A percentile compares a stretch with the other conserved stretches of the same genome.
phyloP scores from a whole-genome alignment of 2,113 vertebrate species.

The Mus pahari region DNA sequence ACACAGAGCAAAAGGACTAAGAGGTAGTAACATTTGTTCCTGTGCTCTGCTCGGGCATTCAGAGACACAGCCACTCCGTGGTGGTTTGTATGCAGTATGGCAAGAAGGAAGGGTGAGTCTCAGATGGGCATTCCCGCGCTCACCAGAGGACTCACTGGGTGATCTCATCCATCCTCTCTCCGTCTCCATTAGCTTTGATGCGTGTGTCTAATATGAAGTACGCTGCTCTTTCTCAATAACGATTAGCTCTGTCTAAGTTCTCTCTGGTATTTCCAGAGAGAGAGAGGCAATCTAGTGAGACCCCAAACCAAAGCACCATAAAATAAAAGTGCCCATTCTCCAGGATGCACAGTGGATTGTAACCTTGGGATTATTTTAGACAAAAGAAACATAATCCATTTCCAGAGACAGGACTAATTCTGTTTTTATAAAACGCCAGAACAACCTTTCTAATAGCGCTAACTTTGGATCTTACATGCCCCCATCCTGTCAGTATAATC shows the following conservation, averaged over 20 bases:
- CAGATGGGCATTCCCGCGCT: background rate
- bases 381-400: background rate
- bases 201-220: background rate
- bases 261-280: slow-evolving; percentile 4
- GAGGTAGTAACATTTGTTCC: background rate
- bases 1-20: background rate
- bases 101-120: no score
- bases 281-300: background rate
- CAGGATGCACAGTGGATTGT: background rate
- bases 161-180: background rate
- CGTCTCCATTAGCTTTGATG: background rate
- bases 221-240: background rate
- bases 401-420: background rate
- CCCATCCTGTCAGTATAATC: background rate
- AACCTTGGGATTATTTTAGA: background rate
- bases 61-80: background rate
- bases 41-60: background rate
- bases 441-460: background rate
- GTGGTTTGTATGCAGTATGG: background rate
- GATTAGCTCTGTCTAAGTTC: background rate
- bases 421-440: background rate
- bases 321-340: background rate
- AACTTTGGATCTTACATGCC: background rate
- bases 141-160: background rate
- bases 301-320: background rate